Conservation (phyloP, 1,140 invertebrate genomes). For the Platyscapa corneri region DNA sequence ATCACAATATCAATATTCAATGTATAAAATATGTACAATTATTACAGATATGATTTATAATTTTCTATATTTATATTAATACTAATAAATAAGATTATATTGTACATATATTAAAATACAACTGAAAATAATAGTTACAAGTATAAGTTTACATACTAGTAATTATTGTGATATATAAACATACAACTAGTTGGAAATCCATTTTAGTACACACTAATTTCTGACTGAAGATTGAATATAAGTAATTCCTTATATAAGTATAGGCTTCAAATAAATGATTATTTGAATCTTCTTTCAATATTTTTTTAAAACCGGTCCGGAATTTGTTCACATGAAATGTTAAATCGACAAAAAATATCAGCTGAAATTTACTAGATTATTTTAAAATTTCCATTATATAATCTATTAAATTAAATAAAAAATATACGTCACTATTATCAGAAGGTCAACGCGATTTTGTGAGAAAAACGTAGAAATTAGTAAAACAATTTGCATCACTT, state of each 20-base stretch:
- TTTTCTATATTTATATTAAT: not conserved
- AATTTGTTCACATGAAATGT: not conserved
- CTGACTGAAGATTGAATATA: not conserved
- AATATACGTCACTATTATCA: not conserved
- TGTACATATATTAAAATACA: not conserved
- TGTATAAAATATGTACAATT: too few relatives aligned
- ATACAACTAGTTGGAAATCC: not conserved
- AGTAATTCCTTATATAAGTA: not conserved
- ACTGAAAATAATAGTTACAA: not conserved
- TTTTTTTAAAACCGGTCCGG: not conserved
- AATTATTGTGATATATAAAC: not conserved
- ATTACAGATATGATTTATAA: not conserved
- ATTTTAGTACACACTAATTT: not conserved
- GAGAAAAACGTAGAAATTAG: not conserved
- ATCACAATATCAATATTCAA: too few relatives aligned
- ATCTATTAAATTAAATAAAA: conserved; percentile 6
- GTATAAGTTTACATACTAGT: not conserved
- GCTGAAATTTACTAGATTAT: not conserved
- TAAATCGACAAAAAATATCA: not conserved
- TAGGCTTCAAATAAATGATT: not conserved
- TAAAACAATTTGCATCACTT: not conserved
- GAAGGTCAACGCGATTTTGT: not conserved
- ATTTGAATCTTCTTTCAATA: not conserved
- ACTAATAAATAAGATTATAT: not conserved
- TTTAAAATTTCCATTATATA: conserved; percentile 15